Evolutionary conservation across 2,888 invertebrate species (phyloP).

Genomic region (Callinectes sapidus): DNA sequence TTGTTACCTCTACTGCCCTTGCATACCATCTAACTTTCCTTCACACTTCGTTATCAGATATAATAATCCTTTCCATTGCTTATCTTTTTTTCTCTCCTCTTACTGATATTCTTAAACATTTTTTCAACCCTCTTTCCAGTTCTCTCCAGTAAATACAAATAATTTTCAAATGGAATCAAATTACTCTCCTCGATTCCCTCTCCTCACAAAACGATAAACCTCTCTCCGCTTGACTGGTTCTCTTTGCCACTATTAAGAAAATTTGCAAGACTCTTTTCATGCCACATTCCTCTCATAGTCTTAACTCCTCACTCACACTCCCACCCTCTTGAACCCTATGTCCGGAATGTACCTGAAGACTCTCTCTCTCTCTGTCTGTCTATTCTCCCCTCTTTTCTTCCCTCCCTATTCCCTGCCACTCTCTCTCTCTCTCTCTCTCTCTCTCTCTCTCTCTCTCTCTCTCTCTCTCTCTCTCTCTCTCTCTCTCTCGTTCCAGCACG

Average conservation of each 20-base stretch:
- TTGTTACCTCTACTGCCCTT: background rate
- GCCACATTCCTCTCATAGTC: background rate
- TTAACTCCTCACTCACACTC: background rate
- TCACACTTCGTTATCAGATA: background rate
- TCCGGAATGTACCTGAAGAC: background rate
- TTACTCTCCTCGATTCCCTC: background rate
- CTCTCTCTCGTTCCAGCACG: background rate
- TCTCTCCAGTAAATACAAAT: background rate
- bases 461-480: slow-evolving; percentile 22
- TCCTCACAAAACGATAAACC: background rate
- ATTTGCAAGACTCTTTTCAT: background rate
- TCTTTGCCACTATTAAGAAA: background rate
- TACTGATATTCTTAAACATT: background rate
- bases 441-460: background rate
- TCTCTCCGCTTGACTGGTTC: background rate
- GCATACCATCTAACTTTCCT: background rate
- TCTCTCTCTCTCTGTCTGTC: background rate
- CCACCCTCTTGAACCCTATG: background rate
- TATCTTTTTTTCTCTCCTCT: background rate
- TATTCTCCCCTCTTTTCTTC: background rate
- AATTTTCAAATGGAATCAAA: background rate
- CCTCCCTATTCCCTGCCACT: too few species aligned
- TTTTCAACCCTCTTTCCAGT: background rate
- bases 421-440: slow-evolving; percentile 15
- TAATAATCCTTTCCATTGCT: background rate